Evolutionary conservation across 2,888 invertebrate species (phyloP).

Genomic region (Galerucella nymphaeae): DNA sequence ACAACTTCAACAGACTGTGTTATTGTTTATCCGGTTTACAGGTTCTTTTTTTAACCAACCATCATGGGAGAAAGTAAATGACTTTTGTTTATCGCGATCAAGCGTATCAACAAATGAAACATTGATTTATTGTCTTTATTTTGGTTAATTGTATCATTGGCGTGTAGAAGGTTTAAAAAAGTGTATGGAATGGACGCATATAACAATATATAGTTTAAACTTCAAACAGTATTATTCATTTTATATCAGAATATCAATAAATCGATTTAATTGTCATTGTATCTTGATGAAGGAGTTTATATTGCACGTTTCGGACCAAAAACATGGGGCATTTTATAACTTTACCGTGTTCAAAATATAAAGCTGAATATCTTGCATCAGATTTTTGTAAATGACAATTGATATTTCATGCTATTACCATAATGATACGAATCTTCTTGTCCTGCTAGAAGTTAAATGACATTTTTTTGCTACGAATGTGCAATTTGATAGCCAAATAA

Average conservation of each 20-base stretch:
- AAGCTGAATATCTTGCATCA: no score
- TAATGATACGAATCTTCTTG: no score
- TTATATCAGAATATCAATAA: no score
- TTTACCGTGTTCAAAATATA: no score
- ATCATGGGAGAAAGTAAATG: background rate
- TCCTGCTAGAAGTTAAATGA: no score
- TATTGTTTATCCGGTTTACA: background rate
- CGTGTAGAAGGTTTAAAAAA: background rate
- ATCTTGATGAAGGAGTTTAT: background rate
- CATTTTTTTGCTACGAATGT: no score
- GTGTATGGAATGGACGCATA: background rate
- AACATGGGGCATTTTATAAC: no score
- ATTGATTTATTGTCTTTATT: background rate
- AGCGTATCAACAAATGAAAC: conserved; percentile 1
- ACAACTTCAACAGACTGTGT: background rate
- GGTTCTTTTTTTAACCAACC: background rate
- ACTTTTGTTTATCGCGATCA: background rate
- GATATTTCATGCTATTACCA: no score
- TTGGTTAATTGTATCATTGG: background rate
- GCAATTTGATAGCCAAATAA: no score
- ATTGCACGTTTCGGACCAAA: no score
- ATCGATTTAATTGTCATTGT: background rate
- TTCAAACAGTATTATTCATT: no score
- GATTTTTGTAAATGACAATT: no score
- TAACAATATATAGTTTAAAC: background rate